Evolutionary conservation across 2,888 invertebrate genomes (phyloP), one percentile per base, ranked within the genome.

Genomic region (Branchipolynoe longqiensis): DNA sequence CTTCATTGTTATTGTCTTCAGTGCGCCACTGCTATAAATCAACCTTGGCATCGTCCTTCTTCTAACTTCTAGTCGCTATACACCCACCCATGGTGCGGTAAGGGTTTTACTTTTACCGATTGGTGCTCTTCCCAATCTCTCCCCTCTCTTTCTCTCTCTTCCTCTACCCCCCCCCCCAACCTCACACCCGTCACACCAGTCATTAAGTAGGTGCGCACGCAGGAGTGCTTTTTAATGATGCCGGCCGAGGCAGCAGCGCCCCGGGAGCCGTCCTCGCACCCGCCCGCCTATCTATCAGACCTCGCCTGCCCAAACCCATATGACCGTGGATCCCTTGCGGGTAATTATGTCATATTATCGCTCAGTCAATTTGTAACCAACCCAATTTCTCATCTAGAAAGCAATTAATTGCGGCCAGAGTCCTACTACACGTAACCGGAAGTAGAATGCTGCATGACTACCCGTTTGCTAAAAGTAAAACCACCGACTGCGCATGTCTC

Each of bases 291-390:
- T 78, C 48, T 78, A 54, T 78, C 78, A 78, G 28, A 28, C 78
- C 28, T n/a, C 41, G 28, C 25, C 54, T 54, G 54, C 48, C 78
- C n/a, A 78, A 41, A 78, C 78, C 78, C 78, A 78, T 78, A 78
- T 78, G 78, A 78, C 48, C 78, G 78, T 54, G 78, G 41, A 41
- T 78, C 78, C 78, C 78, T 28, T 14, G 78, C 78, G 78, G 41
- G 28, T 78, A 78, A 78, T 78, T 78, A 78, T 78, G 78, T 78
- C 78, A 78, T 78, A 78, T 78, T 78, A 78, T 78, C 78, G 41
- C 48, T 41, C 78, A 41, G 78, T 41, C 78, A 78, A 78, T 78
- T 78, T 78, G 78, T 78, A 78, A 78, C 78, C 78, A 78, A 78
- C 78, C 48, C 78, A 41, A 78, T 78, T 78, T 41, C 78, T 78